Base-by-base conservation (phyloP, 2,888 invertebrate genomes). In the Drosophila paracracens region DNA sequence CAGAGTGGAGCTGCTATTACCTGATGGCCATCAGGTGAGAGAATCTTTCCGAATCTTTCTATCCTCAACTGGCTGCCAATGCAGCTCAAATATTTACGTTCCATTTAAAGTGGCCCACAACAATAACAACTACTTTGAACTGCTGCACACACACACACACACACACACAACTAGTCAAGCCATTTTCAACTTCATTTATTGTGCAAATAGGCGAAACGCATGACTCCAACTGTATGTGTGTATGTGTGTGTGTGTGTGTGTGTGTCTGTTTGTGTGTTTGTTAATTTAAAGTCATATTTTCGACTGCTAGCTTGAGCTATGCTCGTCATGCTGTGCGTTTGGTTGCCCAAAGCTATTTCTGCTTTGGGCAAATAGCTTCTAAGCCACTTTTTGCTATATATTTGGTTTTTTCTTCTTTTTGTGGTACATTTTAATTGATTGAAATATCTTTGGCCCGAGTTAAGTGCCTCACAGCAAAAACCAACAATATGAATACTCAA, bases 161-260 rank as follows among this genome's bases (percentile, higher is more conserved):
- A 38, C 27, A 38, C 27, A 43, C 13, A 58, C 18, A 38, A 52
- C 59, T 65, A 66, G 35, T 53, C 53, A 79, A 76, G 75, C 81
- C 78, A 88, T 88, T 88, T 89, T 85, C 83, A 80, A 80, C 88
- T 88, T 88, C 88, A 89, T 88, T 88, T 88, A 78, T 82, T 89
- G 90, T 69, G 90, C 86, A 88, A 88, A 88, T 88, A 89, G 79
- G 86, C 88, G 78, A 82, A 79, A 73, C 76, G 74, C 70, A 85
- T 77, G 68, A 52, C 74, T 57, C 56, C 27, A 11, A 74, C 51
- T 70, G 51, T n/a, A 36, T 38, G 33, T 36, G 27, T 48, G 48
- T 31, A 16, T 13, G 11, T 10, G 21, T 33, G 11, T 43, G 4
- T 51, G 18, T 31, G 36, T 51, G 21, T 35, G 10, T 50, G 11